Conservation (phyloP, 2,888 invertebrate species). For the Tenthredo amoena region DNA sequence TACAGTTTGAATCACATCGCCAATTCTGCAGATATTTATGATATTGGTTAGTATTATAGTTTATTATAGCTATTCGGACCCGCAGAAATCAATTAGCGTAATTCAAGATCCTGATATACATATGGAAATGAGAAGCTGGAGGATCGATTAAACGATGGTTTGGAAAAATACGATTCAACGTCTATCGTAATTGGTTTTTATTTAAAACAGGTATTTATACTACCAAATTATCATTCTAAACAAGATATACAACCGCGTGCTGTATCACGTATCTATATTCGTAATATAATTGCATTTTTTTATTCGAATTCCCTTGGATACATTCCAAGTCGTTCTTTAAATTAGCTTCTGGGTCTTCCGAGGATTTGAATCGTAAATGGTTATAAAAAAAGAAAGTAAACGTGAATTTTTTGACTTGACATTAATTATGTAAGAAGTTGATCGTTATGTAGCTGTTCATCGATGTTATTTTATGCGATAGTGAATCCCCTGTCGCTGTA, state of each 20-base stretch:
- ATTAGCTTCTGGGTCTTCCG: not conserved
- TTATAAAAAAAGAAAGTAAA: not conserved
- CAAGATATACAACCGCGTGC: not conserved
- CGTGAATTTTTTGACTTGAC: not conserved
- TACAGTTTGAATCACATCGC: not conserved
- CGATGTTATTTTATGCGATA: not conserved
- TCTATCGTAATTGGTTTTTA: not conserved
- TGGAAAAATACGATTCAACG: not conserved
- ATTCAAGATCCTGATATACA: not conserved
- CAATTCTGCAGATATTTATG: not conserved
- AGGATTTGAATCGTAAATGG: not conserved
- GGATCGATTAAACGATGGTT: not conserved
- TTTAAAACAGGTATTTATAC: not conserved
- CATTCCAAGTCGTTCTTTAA: not conserved
- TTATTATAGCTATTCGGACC: not conserved
- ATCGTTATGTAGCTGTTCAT: not conserved
- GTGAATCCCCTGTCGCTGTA: not conserved
- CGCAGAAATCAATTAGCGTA: not conserved
- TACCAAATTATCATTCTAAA: not conserved
- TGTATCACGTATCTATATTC: not conserved
- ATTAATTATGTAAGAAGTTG: constrained; percentile 1
- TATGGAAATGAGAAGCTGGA: not conserved
- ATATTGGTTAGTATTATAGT: not conserved
- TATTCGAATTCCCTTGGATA: not conserved
- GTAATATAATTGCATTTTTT: not conserved